These are phyloP conservation scores for Elaeidobius kamerunicus DNA, from an alignment of 2,888 invertebrate species.

Conservation along the genomic window DNA sequence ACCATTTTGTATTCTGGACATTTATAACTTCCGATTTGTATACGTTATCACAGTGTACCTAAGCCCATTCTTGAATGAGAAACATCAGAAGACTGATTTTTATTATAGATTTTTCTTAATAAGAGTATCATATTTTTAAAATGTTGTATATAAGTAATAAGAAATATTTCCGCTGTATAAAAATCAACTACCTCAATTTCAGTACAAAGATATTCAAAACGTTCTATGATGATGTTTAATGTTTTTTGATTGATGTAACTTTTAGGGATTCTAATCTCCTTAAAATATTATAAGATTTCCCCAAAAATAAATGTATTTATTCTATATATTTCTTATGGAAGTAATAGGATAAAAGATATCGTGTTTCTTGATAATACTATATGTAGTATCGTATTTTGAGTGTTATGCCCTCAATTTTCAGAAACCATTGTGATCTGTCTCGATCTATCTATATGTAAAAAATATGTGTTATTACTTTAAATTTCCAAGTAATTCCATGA, in stretches of 20 bases:
- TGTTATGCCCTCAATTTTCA: conserved; percentile 35
- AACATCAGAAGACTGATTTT: conserved; percentile 30
- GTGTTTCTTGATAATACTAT: conserved; percentile 26
- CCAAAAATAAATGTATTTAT: conserved; percentile 21
- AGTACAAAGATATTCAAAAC: conserved; percentile 29
- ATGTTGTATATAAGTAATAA: conserved; percentile 24
- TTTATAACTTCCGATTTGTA: conserved; percentile 14
- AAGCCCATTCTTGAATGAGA: conserved; percentile 19
- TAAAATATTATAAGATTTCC: conserved; percentile 24
- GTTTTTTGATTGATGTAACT: conserved; percentile 32
- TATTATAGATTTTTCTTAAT: conserved; percentile 30
- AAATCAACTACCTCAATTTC: conserved; percentile 29
- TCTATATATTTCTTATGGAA: conserved; percentile 12
- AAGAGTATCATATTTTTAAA: conserved; percentile 25
- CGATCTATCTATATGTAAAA: conserved; percentile 35
- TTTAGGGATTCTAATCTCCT: conserved; percentile 34
- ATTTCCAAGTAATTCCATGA: conserved; percentile 44
- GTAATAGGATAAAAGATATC: conserved; percentile 37
- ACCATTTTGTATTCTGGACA: neutral
- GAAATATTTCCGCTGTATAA: conserved; percentile 24
- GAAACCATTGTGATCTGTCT: conserved; percentile 43
- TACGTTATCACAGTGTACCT: conserved; percentile 28
- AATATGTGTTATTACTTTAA: conserved; percentile 32
- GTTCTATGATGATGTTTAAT: conserved; percentile 22
- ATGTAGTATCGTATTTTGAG: conserved; percentile 33